These are phyloP conservation scores for Apodemus speciosus DNA, from an alignment of 2,113 vertebrate genomes.

Conservation along the genomic window DNA sequence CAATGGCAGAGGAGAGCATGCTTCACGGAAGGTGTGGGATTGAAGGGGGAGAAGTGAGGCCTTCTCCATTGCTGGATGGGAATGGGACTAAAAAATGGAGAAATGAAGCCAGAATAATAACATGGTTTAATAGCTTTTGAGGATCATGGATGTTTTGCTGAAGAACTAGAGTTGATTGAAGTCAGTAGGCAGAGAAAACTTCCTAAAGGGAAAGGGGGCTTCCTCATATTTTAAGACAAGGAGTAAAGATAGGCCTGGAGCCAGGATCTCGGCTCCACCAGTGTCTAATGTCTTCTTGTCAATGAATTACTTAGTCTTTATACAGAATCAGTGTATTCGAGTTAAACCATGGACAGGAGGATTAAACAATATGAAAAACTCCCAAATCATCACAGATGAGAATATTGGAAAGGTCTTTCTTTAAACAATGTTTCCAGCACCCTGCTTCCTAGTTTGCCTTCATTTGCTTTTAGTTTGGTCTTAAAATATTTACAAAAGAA, in stretches of 20 bases:
- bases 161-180: background rate
- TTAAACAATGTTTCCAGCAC: background rate
- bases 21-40: background rate
- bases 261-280: background rate
- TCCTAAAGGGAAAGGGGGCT: background rate
- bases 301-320: background rate
- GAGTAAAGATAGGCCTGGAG: background rate
- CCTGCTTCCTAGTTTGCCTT: background rate
- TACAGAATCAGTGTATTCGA: background rate
- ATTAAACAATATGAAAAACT: background rate
- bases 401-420: background rate
- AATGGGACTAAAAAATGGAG: background rate
- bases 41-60: background rate
- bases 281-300: background rate
- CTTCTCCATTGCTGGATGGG: background rate
- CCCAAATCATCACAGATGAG: background rate
- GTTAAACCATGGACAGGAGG: background rate
- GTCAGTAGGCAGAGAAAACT: background rate
- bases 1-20: background rate
- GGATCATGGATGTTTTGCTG: background rate
- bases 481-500: constrained; percentile 24
- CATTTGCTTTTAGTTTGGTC: background rate
- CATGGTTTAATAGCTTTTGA: background rate
- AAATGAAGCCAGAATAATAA: background rate
- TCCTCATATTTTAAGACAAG: background rate